Evolutionary conservation across 2,888 invertebrate species (phyloP).

Genomic region (Unio pictorum): DNA sequence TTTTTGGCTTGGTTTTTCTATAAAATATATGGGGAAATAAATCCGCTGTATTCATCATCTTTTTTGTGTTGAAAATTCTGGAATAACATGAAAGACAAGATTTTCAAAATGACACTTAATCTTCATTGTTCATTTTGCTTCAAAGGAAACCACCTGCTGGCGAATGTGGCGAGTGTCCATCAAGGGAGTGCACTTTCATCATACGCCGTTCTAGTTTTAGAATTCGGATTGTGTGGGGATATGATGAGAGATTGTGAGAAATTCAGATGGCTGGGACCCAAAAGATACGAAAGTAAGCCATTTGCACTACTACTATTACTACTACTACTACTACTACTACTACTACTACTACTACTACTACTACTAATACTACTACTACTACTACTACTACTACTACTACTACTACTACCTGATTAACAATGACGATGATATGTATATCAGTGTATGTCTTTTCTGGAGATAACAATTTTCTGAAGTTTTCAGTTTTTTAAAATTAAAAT

Average conservation of each 20-base stretch:
- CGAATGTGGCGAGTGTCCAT: constrained; percentile 56
- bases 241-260: constrained; percentile 61
- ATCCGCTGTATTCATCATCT: too few relatives aligned
- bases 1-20: too few relatives aligned
- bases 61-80: too few relatives aligned
- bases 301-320: background rate
- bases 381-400: background rate
- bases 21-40: too few relatives aligned
- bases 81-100: too few relatives aligned
- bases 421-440: background rate
- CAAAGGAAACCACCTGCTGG: constrained; percentile 39
- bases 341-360: background rate
- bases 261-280: constrained; percentile 58
- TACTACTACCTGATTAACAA: background rate
- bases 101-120: background rate
- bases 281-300: constrained; percentile 51
- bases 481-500: too few relatives aligned
- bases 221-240: constrained; percentile 59
- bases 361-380: background rate
- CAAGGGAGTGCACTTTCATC: constrained; percentile 45
- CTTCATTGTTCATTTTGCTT: background rate
- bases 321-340: background rate
- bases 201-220: constrained; percentile 52
- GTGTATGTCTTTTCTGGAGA: background rate
- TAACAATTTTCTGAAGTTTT: too few relatives aligned